Base-by-base conservation (phyloP, 2,888 invertebrate species). In the Macrophya annulata region DNA sequence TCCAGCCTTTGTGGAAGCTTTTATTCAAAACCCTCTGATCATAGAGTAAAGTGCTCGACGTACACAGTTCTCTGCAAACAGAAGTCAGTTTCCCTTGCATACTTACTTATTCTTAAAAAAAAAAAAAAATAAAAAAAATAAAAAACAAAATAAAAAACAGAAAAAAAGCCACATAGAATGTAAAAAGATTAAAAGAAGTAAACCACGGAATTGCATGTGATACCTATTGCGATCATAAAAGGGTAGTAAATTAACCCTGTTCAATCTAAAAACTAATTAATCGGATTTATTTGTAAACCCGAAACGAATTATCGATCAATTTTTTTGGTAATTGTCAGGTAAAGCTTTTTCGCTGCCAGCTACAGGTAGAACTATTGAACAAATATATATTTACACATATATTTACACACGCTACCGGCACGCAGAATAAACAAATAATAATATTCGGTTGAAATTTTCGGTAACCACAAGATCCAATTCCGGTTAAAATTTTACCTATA, bases 401-500 rank as follows among this genome's bases (percentile, higher is more conserved):
- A 0, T 71, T n/a, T 65, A 9, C 65, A 65, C 10, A 12, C 12
- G 72, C 40, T 21, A 21, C 31, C 31, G 25, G 85, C 10, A 48
- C 31, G 55, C 48, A 45, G 37, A 65, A 43, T 1, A 1, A 51
- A 59, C 76, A 82, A 85, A 79, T 77, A 62, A 21, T 65, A 68
- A 85, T 81, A 85, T 82, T n/a, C 62, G 15, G 45, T 59, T 81
- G 62, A 62, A 84, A 62, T 25, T 55, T 81, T 84, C 55, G 43
- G 25, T 40, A 62, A 43, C 43, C 43, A 40, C 81, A 21, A 43
- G 40, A 37, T 43, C 21, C 21, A 43, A 81, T 59, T 37, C 62
- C 59, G 21, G 10, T 21, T 9, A 62, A 62, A 59, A 81, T 62
- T 59, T 40, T 31, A 21, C 31, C 51, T 51, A n/a, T 17, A 40